Evolutionary conservation across 2,113 vertebrate genomes (phyloP), one percentile per base, ranked within the genome.

Genomic region (Hemibates koningsi): DNA sequence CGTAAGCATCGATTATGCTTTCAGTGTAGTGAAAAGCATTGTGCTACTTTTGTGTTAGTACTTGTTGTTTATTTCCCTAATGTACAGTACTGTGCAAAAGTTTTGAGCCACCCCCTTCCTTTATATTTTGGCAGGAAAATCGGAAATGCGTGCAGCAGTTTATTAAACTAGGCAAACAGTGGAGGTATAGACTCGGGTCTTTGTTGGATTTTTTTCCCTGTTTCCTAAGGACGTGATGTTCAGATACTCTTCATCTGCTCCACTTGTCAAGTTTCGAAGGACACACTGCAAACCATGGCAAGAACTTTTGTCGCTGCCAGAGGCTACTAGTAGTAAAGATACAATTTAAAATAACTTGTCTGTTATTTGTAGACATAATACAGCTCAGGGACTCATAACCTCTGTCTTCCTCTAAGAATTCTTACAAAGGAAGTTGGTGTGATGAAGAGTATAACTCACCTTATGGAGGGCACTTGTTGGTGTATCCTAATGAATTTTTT

Each of bases 71-170:
- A 41, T 41, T 41, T 41, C 36, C n/a, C 36, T 41, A 41, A 45
- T 43, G 38, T 71, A 45, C 7, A 45, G n/a, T 24, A 16, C 7
- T 43, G 68, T 73, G 21, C 41, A 73, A 73, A 73, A 3, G 21
- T 27, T 27, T 27, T 27, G 21, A 27, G 38, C 38, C 21, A 0
- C 13, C 41, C 68, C 1, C 21, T 73, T 45, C 41, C 38, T 73
- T 45, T 45, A 73, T 73, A 48, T 48, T 73, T 45, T 0, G 9
- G 8, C 68, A 27, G 68, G 38, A 45, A 0, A 73, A 45, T 73
- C 2, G 0, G 3, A 73, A 71, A 45, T 45, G 14, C 1, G 0
- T 27, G 41, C 21, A 73, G 21, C 41, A 24, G 12, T 27, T 73
- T 45, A 45, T 27, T 29, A 45, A 48, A 48, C n/a, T 5, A 9